Percentiles rank a stretch among this genome's conserved stretches.
phyloP scores from a whole-genome alignment of 37 sponge, comb jelly and placozoan genomes.

The Halisarca cf. caerulea region DNA sequence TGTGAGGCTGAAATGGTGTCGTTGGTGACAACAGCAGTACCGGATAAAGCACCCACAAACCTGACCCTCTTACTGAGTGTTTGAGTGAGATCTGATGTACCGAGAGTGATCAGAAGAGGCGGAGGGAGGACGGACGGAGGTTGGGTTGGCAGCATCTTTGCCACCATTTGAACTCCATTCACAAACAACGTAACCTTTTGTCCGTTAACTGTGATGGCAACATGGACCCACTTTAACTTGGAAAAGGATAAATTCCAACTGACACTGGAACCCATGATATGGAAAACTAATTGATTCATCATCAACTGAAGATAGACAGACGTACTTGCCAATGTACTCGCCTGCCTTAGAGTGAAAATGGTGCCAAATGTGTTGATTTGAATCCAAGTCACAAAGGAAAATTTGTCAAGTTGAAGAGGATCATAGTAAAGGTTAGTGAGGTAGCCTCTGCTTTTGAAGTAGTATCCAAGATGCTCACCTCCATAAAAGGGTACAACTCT shows the following conservation, averaged over 20 bases:
- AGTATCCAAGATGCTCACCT: slow-evolving; percentile 2
- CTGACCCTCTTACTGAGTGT: background rate
- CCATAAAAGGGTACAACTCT: background rate
- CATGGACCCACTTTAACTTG: slow-evolving; percentile 45
- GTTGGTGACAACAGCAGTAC: slow-evolving; percentile 46
- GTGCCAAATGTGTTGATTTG: slow-evolving; percentile 27
- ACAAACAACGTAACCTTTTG: slow-evolving; percentile 18
- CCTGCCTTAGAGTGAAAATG: background rate
- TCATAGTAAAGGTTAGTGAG: background rate
- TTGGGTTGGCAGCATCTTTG: background rate
- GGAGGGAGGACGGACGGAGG: background rate
- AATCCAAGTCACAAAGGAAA: slow-evolving; percentile 50
- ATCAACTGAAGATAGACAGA: background rate
- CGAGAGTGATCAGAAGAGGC: background rate
- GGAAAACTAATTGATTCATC: background rate
- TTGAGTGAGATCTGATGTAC: background rate
- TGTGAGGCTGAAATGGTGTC: slow-evolving; percentile 14
- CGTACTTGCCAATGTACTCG: background rate
- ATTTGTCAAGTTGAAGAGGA: slow-evolving; percentile 10
- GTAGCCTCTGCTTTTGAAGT: background rate
- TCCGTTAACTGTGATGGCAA: slow-evolving; percentile 35
- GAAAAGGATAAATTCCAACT: slow-evolving; percentile 33
- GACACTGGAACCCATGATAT: background rate
- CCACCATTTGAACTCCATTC: slow-evolving; percentile 23
- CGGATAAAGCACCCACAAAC: slow-evolving; percentile 42